Base-by-base conservation (phyloP, 2,113 vertebrate species). In the Cebidichthys violaceus region DNA sequence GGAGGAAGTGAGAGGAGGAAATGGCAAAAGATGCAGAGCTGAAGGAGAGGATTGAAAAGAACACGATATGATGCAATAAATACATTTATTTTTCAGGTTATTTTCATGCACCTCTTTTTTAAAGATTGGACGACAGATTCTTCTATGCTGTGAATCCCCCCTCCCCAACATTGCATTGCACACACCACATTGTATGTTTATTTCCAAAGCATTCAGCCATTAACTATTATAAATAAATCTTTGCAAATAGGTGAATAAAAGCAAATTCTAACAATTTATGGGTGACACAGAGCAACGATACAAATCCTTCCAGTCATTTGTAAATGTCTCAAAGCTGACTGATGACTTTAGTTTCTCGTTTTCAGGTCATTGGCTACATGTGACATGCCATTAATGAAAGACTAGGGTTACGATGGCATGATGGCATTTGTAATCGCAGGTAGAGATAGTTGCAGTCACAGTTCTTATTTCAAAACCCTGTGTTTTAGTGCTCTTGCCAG, bases 61-160 rank as follows among this genome's bases (percentile, higher is more conserved):
- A 75, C 62, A 66, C 22, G 8, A 66, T 29, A 29, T 57, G 69
- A 75, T 72, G 64, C 39, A 69, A 85, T 70, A 78, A 72, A 86
- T 65, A 52, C 31, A 62, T 27, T 35, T 7, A 72, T 64, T 70
- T 76, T 71, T 47, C 39, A 70, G 52, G 17, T 50, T 74, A 70
- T 79, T 86, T 86, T 57, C 20, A 37, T 70, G 35, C 29, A 55
- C n/a, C 35, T 35, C 60, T 27, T 57, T 75, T 60, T 54, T 31
- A 6, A 47, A 55, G 39, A 54, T 41, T 31, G 9, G n/a, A 71
- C n/a, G 18, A 77, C 39, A 70, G 20, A 70, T 79, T 52, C 45
- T 9, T 39, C 54, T 61, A 71, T 27, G 31, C 2, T 13, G 4
- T 52, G 18, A 41, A 66, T 75, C 9, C 29, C 17, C 6, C 8